phyloP scores from a whole-genome alignment of 2,113 vertebrate species.

The Coptodon rendalli region DNA sequence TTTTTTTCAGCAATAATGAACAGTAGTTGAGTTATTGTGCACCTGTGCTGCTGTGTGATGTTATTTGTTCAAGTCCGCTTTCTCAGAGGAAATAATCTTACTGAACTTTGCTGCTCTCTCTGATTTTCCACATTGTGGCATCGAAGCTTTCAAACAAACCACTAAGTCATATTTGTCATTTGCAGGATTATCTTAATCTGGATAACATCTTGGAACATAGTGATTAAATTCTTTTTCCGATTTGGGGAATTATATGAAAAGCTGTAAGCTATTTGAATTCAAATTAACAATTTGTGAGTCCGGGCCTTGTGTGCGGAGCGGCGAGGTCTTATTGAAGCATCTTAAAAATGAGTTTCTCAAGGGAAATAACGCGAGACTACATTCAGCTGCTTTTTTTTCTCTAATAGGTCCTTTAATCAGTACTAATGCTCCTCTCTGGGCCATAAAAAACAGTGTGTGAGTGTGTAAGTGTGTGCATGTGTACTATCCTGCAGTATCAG shows the following conservation, averaged over 20 bases:
- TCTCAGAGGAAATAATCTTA: conserved; percentile 24
- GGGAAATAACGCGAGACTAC: conserved; percentile 49
- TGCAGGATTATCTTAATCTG: not conserved
- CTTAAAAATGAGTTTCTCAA: conserved; percentile 17
- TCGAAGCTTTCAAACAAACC: not conserved
- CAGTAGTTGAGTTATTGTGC: not conserved
- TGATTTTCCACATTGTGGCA: not conserved
- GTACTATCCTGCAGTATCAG: not conserved
- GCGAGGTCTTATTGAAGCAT: not conserved
- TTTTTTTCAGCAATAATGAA: not conserved
- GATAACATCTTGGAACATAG: not conserved
- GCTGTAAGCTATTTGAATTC: not conserved
- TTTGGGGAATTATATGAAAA: not conserved
- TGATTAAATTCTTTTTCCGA: not conserved
- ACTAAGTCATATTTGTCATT: not conserved
- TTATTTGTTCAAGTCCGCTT: not conserved
- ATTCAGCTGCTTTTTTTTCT: conserved; percentile 4
- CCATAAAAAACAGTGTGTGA: not conserved
- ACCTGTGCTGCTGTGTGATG: not conserved
- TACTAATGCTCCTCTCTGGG: conserved; percentile 35
- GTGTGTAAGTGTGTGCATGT: not conserved
- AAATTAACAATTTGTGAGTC: not conserved
- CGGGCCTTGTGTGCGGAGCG: not conserved
- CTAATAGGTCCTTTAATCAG: conserved; percentile 34
- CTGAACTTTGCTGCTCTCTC: not conserved